Conservation (phyloP, 1,140 invertebrate genomes). For the Protaetia brevitarsis region DNA sequence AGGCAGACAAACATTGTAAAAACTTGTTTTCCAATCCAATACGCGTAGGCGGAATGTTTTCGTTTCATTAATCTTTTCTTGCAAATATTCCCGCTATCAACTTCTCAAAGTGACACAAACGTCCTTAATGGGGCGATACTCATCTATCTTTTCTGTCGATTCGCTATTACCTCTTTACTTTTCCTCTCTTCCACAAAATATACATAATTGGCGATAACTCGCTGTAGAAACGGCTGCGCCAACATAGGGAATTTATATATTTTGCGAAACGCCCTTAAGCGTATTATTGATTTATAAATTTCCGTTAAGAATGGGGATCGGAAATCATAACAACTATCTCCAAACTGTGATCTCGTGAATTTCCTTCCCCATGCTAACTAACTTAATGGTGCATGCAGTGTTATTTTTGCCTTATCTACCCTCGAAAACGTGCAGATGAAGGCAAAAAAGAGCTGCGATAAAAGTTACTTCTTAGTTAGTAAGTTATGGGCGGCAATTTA, state of each 20-base stretch:
- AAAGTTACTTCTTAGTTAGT: too few relatives aligned
- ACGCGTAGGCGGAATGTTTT: background rate
- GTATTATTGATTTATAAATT: constrained; percentile 7
- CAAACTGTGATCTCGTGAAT: background rate
- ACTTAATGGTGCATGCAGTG: background rate
- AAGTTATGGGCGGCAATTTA: too few relatives aligned
- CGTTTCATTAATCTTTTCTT: background rate
- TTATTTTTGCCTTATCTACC: background rate
- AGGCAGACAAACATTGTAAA: background rate
- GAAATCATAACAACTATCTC: constrained; percentile 11
- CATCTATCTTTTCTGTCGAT: too few relatives aligned
- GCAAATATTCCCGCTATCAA: too few relatives aligned
- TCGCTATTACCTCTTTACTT: too few relatives aligned
- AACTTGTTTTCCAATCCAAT: background rate
- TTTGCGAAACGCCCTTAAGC: background rate
- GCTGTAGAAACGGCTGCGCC: background rate
- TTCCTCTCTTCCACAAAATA: background rate
- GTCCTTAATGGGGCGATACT: too few relatives aligned
- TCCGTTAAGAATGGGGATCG: background rate
- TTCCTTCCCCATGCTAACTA: background rate
- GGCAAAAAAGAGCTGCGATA: too few relatives aligned
- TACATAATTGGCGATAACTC: background rate
- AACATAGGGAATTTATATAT: background rate
- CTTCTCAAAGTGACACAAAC: too few relatives aligned
- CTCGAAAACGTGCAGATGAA: too few relatives aligned